Conservation (phyloP, 1,140 invertebrate genomes). For the Cotesia glomerata region DNA sequence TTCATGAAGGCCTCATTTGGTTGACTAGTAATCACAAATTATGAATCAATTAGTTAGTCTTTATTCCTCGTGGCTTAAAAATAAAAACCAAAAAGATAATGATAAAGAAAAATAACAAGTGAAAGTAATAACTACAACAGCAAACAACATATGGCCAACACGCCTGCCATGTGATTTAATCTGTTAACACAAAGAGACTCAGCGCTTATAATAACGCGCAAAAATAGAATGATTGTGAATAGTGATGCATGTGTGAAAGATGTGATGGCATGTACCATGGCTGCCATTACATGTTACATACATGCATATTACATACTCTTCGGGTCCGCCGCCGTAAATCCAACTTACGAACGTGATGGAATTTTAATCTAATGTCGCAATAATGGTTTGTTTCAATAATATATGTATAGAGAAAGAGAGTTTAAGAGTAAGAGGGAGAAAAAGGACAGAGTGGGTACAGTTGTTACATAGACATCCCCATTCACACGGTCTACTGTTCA, state of each 20-base stretch:
- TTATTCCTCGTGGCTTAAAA: conserved; percentile 39
- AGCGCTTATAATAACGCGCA: conserved; percentile 10
- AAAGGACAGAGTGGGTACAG: conserved; percentile 1
- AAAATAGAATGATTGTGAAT: neutral
- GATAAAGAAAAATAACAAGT: conserved; percentile 13
- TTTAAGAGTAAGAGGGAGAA: no score
- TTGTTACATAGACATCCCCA: conserved; percentile 10
- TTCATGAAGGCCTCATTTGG: conserved; percentile 99
- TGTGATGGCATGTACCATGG: no score
- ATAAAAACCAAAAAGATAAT: no score
- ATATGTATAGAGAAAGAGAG: neutral
- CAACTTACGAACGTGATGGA: conserved; percentile 27
- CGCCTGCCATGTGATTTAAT: conserved; percentile 50
- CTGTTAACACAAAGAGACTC: conserved; percentile 33
- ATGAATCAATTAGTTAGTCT: conserved; percentile 67
- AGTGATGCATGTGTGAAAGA: neutral
- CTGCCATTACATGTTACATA: no score
- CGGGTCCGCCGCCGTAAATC: conserved; percentile 20
- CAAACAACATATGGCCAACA: conserved; percentile 38
- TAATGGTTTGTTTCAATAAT: conserved; percentile 31
- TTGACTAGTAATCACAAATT: conserved; percentile 98
- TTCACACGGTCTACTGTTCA: conserved; percentile 23
- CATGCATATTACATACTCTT: conserved; percentile 16
- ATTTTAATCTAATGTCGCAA: conserved; percentile 29
- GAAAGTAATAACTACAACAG: neutral